phyloP scores from a whole-genome alignment of 2,113 vertebrate species.

The Sitta europaea region DNA sequence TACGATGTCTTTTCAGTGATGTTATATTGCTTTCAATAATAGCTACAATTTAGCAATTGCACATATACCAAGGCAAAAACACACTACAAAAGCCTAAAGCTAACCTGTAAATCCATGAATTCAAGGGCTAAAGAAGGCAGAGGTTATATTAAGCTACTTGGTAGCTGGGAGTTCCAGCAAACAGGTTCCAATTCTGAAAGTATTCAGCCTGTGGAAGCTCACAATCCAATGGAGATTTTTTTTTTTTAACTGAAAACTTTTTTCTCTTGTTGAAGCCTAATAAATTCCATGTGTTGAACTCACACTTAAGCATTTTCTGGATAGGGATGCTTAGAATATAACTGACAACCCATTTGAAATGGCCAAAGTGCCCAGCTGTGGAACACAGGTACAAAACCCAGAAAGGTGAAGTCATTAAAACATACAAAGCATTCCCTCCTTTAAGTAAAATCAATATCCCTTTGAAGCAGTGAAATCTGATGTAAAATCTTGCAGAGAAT shows the following conservation, averaged over 20 bases:
- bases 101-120: neutral
- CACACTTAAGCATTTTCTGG: neutral
- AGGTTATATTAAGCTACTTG: neutral
- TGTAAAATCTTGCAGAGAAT: neutral
- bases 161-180: neutral
- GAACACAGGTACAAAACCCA: neutral
- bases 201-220: neutral
- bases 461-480: neutral
- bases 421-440: neutral
- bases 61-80: neutral
- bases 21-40: conserved; percentile 5
- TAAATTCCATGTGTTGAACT: neutral
- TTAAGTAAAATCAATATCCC: neutral
- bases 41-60: neutral
- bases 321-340: neutral
- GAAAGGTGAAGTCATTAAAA: neutral
- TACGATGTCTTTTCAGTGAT: conserved; percentile 3
- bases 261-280: neutral
- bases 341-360: neutral
- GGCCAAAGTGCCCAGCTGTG: neutral
- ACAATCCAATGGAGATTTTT: neutral
- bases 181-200: neutral
- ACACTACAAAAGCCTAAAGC: neutral
- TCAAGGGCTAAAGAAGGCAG: neutral
- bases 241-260: neutral